These are phyloP conservation scores for Lasioglossum leucozonium DNA, from an alignment of 2,888 invertebrate species.

Conservation along the genomic window DNA sequence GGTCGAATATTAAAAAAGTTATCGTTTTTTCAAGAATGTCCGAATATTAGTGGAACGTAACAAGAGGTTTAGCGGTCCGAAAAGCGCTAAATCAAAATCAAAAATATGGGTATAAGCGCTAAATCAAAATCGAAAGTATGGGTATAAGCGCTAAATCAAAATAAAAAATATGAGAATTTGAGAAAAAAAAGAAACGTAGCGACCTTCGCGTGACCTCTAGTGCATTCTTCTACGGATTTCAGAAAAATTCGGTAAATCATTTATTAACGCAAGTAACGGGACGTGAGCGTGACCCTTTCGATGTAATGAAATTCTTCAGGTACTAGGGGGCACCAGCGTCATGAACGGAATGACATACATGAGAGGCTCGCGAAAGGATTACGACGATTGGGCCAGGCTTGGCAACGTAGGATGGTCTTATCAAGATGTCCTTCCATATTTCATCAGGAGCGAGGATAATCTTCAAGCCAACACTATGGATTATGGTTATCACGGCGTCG, in stretches of 20 bases:
- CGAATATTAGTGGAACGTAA: too few species aligned
- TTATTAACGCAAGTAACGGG: background rate
- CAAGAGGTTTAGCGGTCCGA: too few species aligned
- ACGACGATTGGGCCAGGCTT: constrained; percentile 93
- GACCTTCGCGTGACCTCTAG: too few species aligned
- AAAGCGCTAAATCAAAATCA: too few species aligned
- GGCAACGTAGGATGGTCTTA: constrained; percentile 96
- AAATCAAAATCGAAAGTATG: too few species aligned
- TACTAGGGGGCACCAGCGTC: constrained; percentile 95
- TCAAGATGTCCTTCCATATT: constrained; percentile 95
- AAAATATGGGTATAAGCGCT: too few species aligned
- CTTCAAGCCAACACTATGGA: constrained; percentile 90
- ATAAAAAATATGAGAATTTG: too few species aligned
- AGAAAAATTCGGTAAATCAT: background rate
- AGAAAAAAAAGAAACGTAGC: too few species aligned
- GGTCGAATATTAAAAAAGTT: too few species aligned
- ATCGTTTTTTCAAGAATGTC: too few species aligned
- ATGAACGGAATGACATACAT: constrained; percentile 99
- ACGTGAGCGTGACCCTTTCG: background rate
- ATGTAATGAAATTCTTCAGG: constrained; percentile 84
- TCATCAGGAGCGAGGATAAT: constrained; percentile 94
- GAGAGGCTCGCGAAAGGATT: constrained; percentile 94
- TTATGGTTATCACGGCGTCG: constrained; percentile 90
- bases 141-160: too few species aligned
- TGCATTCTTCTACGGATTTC: too few species aligned